These are phyloP conservation scores for Chrysina gloriosa DNA, from an alignment of 2,888 invertebrate genomes.

Conservation along the genomic window DNA sequence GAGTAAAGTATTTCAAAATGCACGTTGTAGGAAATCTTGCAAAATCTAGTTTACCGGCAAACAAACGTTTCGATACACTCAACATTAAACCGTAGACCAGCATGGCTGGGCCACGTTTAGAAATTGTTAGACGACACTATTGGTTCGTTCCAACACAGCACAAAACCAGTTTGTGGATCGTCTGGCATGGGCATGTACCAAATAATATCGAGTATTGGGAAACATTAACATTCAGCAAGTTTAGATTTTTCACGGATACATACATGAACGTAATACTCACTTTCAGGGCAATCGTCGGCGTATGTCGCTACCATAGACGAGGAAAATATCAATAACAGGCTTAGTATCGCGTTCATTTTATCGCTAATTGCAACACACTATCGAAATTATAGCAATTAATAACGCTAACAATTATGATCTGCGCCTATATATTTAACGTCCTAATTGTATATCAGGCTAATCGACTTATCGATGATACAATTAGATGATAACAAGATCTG, in stretches of 20 bases:
- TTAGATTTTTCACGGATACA: background rate
- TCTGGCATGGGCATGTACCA: too few relatives aligned
- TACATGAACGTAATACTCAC: background rate
- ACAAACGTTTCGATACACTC: too few relatives aligned
- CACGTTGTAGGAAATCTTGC: too few relatives aligned
- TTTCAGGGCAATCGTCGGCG: slow-evolving; percentile 12
- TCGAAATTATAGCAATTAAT: background rate
- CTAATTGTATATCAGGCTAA: background rate
- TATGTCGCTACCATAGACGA: background rate
- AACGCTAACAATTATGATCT: background rate
- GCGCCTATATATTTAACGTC: background rate
- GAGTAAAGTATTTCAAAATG: too few relatives aligned
- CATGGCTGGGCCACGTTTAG: too few relatives aligned
- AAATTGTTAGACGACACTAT: too few relatives aligned
- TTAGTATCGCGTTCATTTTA: background rate
- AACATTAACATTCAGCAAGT: too few relatives aligned
- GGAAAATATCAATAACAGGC: background rate
- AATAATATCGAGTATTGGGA: too few relatives aligned
- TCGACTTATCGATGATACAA: background rate
- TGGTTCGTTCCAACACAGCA: too few relatives aligned
- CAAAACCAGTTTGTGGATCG: too few relatives aligned
- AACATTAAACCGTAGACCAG: too few relatives aligned
- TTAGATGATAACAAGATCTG: background rate
- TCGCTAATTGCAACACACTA: background rate
- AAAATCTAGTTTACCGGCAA: too few relatives aligned